These are phyloP conservation scores for Nesidiocoris tenuis DNA, from an alignment of 2,888 invertebrate species.

Conservation along the genomic window DNA sequence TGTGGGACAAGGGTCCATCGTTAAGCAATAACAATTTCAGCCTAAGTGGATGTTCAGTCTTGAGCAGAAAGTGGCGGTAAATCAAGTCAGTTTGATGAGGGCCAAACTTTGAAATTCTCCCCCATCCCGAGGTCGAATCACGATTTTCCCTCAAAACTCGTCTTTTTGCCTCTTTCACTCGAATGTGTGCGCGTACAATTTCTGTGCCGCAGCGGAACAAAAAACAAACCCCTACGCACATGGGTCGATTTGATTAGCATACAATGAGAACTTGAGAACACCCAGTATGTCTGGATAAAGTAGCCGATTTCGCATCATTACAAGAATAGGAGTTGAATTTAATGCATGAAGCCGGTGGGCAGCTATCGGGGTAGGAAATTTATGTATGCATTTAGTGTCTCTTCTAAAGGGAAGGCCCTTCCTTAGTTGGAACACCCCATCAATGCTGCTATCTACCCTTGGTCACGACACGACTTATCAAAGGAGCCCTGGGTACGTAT, in stretches of 20 bases:
- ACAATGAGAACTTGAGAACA: constrained; percentile 4
- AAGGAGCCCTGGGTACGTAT: too few species aligned
- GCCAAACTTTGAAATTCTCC: background rate
- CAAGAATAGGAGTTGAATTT: background rate
- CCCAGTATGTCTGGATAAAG: background rate
- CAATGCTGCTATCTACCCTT: too few species aligned
- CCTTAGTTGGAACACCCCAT: too few species aligned
- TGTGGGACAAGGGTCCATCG: too few species aligned
- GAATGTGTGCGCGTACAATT: background rate
- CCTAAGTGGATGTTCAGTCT: too few species aligned
- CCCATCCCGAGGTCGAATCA: background rate
- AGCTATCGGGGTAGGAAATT: background rate
- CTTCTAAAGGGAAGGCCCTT: background rate
- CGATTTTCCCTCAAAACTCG: constrained; percentile 8
- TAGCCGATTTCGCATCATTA: background rate
- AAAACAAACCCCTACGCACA: constrained; percentile 2
- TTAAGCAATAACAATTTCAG: too few species aligned
- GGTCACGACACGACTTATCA: too few species aligned
- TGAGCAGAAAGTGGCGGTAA: too few species aligned
- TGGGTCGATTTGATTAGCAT: constrained; percentile 1
- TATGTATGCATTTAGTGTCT: background rate
- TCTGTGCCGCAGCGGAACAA: background rate
- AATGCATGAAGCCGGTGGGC: background rate
- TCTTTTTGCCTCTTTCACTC: background rate
- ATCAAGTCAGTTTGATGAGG: background rate